These are phyloP conservation scores for Cotesia vestalis DNA, from an alignment of 1,140 invertebrate genomes.

Conservation along the genomic window DNA sequence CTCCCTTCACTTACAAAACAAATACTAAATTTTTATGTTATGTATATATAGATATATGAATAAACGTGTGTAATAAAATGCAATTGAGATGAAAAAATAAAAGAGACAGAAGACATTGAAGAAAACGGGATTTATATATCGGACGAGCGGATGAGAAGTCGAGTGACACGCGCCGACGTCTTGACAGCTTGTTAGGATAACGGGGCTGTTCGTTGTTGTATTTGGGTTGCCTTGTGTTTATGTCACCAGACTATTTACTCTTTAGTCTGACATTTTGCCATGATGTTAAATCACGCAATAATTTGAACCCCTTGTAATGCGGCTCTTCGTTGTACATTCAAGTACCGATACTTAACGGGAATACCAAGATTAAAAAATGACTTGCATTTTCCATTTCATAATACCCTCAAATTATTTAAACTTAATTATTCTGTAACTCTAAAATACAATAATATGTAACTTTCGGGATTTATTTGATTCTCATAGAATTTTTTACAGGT, in stretches of 20 bases:
- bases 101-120: constrained; percentile 9
- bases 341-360: no score
- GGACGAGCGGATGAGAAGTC: constrained; percentile 40
- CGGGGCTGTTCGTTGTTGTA: constrained; percentile 17
- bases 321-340: no score
- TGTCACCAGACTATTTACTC: constrained; percentile 12
- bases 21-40: not conserved
- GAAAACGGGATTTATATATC: constrained; percentile 34
- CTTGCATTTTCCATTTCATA: no score
- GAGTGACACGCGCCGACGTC: constrained; percentile 48
- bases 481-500: no score
- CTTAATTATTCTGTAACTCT: no score
- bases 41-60: not conserved
- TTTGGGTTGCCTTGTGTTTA: not conserved
- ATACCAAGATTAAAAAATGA: no score
- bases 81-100: constrained; percentile 3
- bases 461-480: no score
- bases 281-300: not conserved
- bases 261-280: constrained; percentile 13
- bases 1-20: not conserved
- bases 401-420: no score
- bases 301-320: not conserved
- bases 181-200: constrained; percentile 49
- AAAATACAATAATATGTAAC: no score
- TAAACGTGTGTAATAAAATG: constrained; percentile 10